Conservation (phyloP, 1,140 invertebrate genomes). For the Drosophila ogumai region DNA sequence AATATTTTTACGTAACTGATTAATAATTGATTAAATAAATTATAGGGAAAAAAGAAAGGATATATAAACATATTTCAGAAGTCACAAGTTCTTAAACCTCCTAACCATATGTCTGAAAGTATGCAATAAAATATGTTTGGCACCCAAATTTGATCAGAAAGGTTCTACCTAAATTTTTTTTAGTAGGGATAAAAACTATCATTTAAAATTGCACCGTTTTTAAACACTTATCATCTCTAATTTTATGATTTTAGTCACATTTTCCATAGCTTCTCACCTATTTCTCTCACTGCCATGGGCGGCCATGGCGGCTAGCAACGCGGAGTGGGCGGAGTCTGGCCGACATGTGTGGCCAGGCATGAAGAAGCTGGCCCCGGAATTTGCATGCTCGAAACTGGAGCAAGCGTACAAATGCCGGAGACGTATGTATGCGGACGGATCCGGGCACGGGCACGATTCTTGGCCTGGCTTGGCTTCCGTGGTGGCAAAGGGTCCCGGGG, state of each 20-base stretch:
- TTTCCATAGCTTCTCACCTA: accelerated
- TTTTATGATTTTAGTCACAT: not conserved
- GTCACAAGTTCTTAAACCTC: not conserved
- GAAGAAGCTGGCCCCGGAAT: constrained; percentile 74
- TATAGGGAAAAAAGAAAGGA: not conserved
- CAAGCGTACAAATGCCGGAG: constrained; percentile 51
- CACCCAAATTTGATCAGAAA: not conserved
- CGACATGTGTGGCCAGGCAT: constrained; percentile 81
- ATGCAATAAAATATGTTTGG: no score
- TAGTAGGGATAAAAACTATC: not conserved
- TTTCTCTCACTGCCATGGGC: constrained; percentile 11
- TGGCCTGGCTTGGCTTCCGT: constrained; percentile 9
- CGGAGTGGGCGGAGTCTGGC: constrained; percentile 37
- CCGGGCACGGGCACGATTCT: constrained; percentile 8
- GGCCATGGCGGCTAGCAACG: constrained; percentile 1
- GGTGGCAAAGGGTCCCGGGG: constrained; percentile 10
- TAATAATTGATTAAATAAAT: no score
- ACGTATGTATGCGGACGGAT: constrained; percentile 25
- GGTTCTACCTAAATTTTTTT: not conserved
- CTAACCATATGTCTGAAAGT: no score
- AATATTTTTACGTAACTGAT: not conserved
- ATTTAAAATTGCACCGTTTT: not conserved
- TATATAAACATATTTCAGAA: not conserved
- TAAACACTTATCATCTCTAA: no score
- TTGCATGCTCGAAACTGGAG: constrained; percentile 71